Percentiles rank a stretch among this genome's conserved stretches.
Conservation (phyloP, 2,113 vertebrate genomes). For the Mixornis gularis region DNA sequence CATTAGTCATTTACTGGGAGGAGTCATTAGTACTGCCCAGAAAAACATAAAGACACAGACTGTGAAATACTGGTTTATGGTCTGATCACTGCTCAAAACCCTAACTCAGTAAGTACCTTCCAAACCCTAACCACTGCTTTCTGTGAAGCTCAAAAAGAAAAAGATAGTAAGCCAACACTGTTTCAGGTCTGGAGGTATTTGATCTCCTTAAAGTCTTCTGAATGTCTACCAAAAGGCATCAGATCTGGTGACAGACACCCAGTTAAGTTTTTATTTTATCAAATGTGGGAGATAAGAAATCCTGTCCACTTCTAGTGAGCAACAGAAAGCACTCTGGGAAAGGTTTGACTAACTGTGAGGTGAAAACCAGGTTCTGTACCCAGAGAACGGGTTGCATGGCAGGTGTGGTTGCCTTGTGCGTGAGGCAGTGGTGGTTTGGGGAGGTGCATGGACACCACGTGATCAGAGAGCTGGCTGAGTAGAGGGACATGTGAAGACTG, state of each 20-base stretch:
- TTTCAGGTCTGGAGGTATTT: neutral
- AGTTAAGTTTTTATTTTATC: neutral
- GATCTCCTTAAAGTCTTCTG: neutral
- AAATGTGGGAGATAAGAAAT: neutral
- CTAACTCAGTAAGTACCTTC: neutral
- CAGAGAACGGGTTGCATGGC: neutral
- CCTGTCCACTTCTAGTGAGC: neutral
- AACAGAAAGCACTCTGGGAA: neutral
- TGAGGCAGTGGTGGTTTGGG: neutral
- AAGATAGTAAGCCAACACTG: neutral
- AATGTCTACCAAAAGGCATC: neutral
- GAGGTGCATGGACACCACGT: rapidly evolving
- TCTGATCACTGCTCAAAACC: neutral
- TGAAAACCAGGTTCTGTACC: neutral
- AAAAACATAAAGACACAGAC: neutral
- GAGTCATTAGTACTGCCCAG: neutral
- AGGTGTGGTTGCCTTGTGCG: rapidly evolving
- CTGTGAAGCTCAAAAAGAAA: neutral
- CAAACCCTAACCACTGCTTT: neutral
- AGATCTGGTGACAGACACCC: neutral
- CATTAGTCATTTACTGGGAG: neutral
- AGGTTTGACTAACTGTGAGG: rapidly evolving
- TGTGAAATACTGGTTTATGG: neutral
- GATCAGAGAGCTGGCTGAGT: neutral
- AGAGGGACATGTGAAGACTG: rapidly evolving